Evolutionary conservation across 2,797 vertebrate species (phyloP).

Genomic region (Carcharodon carcharias): DNA sequence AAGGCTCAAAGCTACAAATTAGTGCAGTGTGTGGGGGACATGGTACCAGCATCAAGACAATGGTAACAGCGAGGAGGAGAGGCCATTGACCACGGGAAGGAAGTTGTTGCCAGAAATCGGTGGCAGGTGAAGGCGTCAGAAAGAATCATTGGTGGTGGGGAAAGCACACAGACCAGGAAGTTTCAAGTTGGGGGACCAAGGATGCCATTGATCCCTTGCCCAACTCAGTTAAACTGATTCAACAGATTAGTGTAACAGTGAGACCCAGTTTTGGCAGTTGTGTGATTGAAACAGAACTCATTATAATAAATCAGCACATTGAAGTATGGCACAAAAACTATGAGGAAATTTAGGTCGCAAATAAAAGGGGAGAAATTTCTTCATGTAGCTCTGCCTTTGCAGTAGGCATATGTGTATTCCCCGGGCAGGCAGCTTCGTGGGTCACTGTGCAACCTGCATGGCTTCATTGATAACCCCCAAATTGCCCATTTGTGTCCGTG

Average conservation of each 20-base stretch:
- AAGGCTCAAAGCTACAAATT: background rate
- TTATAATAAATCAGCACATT: background rate
- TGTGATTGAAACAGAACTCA: background rate
- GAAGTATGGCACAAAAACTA: background rate
- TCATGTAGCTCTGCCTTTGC: too few species aligned
- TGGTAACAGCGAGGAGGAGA: background rate
- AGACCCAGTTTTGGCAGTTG: background rate
- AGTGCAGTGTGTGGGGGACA: background rate
- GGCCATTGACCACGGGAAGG: background rate
- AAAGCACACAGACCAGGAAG: too few species aligned
- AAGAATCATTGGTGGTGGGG: background rate
- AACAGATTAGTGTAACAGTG: background rate
- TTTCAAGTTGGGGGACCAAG: background rate
- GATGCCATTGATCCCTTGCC: background rate
- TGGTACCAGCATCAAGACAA: background rate
- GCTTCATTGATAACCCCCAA: too few species aligned
- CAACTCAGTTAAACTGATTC: background rate
- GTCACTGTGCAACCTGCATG: too few species aligned
- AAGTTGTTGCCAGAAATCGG: background rate
- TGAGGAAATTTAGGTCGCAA: background rate
- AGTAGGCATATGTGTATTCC: too few species aligned
- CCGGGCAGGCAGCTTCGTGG: too few species aligned
- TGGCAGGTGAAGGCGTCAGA: background rate
- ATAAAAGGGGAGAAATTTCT: background rate
- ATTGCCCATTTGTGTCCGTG: too few species aligned